These are phyloP conservation scores for Bombus picipes DNA, from an alignment of 1,140 invertebrate genomes.

Conservation along the genomic window DNA sequence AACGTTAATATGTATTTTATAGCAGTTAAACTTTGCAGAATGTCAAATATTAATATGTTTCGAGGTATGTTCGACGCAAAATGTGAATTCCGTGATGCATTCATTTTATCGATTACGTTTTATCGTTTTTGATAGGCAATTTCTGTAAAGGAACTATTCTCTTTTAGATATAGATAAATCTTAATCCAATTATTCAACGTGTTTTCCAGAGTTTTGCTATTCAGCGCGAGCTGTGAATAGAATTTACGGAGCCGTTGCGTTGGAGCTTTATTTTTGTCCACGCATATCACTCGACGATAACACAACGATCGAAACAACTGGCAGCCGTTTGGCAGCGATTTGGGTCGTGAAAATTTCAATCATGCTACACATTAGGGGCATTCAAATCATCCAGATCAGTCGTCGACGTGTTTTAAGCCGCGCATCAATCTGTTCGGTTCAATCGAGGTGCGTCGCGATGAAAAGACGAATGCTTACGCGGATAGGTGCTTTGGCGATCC, in stretches of 20 bases:
- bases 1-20: too few relatives aligned
- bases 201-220: not conserved
- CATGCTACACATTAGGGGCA: slow-evolving; percentile 52
- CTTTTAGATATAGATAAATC: too few relatives aligned
- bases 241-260: not conserved
- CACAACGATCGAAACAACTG: slow-evolving; percentile 39
- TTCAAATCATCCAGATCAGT: slow-evolving; percentile 72
- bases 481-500: slow-evolving; percentile 72
- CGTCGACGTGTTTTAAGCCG: slow-evolving; percentile 70
- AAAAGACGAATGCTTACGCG: slow-evolving; percentile 75
- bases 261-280: slow-evolving; percentile 49
- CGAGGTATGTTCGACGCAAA: too few relatives aligned
- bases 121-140: too few relatives aligned
- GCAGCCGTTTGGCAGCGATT: slow-evolving; percentile 53
- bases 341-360: slow-evolving; percentile 63
- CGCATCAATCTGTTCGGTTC: slow-evolving; percentile 73
- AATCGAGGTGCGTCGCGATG: slow-evolving; percentile 70
- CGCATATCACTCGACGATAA: slow-evolving; percentile 26
- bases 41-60: too few relatives aligned
- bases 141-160: too few relatives aligned
- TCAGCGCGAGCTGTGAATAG: not conserved
- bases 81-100: too few relatives aligned
- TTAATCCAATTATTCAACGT: too few relatives aligned
- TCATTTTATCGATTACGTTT: too few relatives aligned
- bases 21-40: too few relatives aligned